Conservation (phyloP, 2,797 vertebrate genomes). For the Coilia nasus region DNA sequence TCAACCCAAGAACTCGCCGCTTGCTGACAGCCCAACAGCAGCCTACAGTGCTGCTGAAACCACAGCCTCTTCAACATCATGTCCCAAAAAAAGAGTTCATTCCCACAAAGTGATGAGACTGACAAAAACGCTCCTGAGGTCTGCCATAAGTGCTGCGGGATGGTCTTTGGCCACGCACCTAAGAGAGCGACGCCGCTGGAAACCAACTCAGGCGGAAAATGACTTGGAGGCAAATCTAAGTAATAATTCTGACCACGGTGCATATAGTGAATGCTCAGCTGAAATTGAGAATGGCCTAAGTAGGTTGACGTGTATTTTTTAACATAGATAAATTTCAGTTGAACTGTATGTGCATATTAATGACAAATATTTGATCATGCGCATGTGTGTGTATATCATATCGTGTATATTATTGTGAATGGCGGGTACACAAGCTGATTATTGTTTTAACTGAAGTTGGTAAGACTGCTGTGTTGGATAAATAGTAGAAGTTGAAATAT, state of each 20-base stretch:
- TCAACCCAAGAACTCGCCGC: not conserved
- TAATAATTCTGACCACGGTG: constrained; percentile 34
- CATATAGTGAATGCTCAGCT: constrained; percentile 12
- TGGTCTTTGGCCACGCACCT: not conserved
- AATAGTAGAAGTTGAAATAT: not conserved
- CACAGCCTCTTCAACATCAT: not conserved
- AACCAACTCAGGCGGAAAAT: constrained; percentile 46
- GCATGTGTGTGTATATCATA: too few species aligned
- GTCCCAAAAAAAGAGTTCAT: not conserved
- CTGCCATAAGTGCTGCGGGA: constrained; percentile 29
- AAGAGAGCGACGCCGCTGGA: not conserved
- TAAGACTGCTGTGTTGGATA: not conserved
- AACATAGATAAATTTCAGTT: not conserved
- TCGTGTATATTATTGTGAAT: not conserved
- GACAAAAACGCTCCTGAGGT: constrained; percentile 15
- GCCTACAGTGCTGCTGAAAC: not conserved
- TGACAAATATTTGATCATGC: too few species aligned
- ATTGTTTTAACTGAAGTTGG: not conserved
- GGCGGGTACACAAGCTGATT: not conserved
- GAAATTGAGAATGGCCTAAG: not conserved
- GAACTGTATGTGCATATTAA: too few species aligned
- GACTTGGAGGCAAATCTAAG: constrained; percentile 41
- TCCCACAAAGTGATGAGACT: constrained; percentile 37
- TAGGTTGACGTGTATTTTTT: not conserved
- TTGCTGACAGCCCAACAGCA: constrained; percentile 5